Percentiles rank a stretch among this genome's conserved stretches.
These are phyloP conservation scores for Chorisops tibialis DNA, from an alignment of 2,888 invertebrate species.

Conservation along the genomic window DNA sequence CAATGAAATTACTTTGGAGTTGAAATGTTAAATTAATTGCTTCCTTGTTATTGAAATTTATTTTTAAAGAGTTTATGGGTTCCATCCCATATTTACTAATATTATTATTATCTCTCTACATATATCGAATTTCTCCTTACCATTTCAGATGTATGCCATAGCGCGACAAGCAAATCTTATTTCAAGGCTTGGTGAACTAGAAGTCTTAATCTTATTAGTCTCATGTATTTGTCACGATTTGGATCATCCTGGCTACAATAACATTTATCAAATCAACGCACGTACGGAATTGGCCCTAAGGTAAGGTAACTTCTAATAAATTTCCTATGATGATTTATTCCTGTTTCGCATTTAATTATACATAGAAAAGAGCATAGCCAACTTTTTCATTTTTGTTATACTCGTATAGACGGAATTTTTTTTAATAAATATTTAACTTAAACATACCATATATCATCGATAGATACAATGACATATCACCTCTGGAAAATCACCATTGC, in stretches of 20 bases:
- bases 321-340: slow-evolving; percentile 2
- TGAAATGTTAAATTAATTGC: too few relatives aligned
- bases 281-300: slow-evolving; percentile 77
- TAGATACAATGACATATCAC: slow-evolving; percentile 79
- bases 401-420: not conserved
- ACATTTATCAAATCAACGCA: slow-evolving; percentile 79
- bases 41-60: too few relatives aligned
- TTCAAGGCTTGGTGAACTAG: slow-evolving; percentile 67
- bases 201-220: slow-evolving; percentile 71
- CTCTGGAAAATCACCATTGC: slow-evolving; percentile 82
- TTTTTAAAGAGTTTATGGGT: too few relatives aligned
- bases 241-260: slow-evolving; percentile 74
- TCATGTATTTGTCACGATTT: slow-evolving; percentile 80
- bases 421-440: slow-evolving; percentile 12
- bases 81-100: too few relatives aligned
- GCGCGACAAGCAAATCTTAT: slow-evolving; percentile 69
- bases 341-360: not conserved
- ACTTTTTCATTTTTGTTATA: too few relatives aligned
- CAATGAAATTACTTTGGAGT: too few relatives aligned
- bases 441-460: too few relatives aligned
- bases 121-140: not conserved
- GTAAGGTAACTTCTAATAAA: slow-evolving; percentile 38
- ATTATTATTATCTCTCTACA: too few relatives aligned
- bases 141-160: slow-evolving; percentile 74
- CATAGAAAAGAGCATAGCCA: too few relatives aligned